Evolutionary conservation across 1,140 invertebrate genomes (phyloP), one percentile per base, ranked within the genome.

Genomic region (Trichoplusia ni): DNA sequence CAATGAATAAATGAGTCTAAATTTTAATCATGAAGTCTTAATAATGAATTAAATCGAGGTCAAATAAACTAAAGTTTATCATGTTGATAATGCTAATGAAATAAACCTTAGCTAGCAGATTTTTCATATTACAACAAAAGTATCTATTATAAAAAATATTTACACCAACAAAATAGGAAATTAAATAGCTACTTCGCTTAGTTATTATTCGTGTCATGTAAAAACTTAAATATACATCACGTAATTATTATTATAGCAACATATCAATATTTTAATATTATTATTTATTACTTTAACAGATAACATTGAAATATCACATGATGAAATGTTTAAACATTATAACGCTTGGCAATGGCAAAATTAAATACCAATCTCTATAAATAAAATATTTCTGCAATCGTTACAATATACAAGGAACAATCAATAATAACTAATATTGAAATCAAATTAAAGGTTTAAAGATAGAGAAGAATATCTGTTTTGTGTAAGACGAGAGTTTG

Each of bases 231-330:
- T 74, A 75, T 65, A 71, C 63, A 66, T 70, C 67, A 62, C 61
- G 69, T 79, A 77, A 73, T 63, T 71, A 77, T 63, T 71, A 77
- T 81, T 74, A 82, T 82, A 67, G 74, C 78, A 87, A 89, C 83
- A 81, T 78, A 80, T 61, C 64, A 58, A 64, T 66, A 77, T 71
- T 79, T 80, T 81, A 82, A 78, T 75, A 72, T 79, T 77, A 77
- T 80, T 79, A 75, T 86, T 77, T 82, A 86, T 85, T 79, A 79
- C 82, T 71, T 82, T 85, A 89, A 89, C 85, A 86, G 75, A 89
- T 88, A 89, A 89, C 85, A 88, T 87, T 79, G 69, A 84, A 84
- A 89, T 89, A 88, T 88, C 86, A 89, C 86, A 89, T 86, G 67
- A 83, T 77, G 78, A 87, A 84, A 84, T 78, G 75, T 84, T 84